Evolutionary conservation across 1,140 invertebrate genomes (phyloP), one percentile per base, ranked within the genome.

Genomic region (Pseudomyrmex dendroicus): DNA sequence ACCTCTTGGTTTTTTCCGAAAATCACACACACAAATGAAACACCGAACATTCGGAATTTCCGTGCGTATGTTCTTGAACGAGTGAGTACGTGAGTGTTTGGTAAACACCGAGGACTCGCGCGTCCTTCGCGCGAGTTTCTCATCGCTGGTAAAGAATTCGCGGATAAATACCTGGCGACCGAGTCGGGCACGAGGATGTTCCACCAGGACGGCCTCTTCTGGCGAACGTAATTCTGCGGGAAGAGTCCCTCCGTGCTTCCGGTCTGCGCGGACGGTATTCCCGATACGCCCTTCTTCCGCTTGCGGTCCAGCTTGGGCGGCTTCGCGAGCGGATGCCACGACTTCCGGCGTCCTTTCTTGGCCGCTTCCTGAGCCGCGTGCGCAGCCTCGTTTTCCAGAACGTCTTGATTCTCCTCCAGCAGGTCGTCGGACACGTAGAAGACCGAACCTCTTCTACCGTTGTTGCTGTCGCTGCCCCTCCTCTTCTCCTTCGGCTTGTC

Each of bases 201-300:
- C 97, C 97, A 98, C 97, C 97, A 98, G 13, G 97, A 97, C 10
- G 96, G 96, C 78, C 97, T 95, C 90, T 97, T 97, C 90, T 97
- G 96, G 17, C 97, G 95, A 2, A 95, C 92, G 5, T 67, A 77
- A 12, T 12, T 62, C 88, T 95, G 94, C 1, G 92, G 86, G n/a
- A 95, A 94, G 10, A 95, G 94, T 46, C 91, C 94, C 73, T 95
- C 95, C 57, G 94, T 94, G 86, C 95, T 95, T 35, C 94, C 94
- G 46, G 94, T 93, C 44, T 94, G 90, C 7, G 87, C 35, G 35
- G 35, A 44, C 46, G 56, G 89, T 0, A 84, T 84, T 1, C 95
- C 95, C 88, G 92, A 95, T 91, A 94, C 95, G 86, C 94, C 97
- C 92, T 95, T 97, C 90, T 94, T 95, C 84, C 96, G 95, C 92